phyloP scores from a whole-genome alignment of 2,888 invertebrate species.

The Acanthosepion lycidas region DNA sequence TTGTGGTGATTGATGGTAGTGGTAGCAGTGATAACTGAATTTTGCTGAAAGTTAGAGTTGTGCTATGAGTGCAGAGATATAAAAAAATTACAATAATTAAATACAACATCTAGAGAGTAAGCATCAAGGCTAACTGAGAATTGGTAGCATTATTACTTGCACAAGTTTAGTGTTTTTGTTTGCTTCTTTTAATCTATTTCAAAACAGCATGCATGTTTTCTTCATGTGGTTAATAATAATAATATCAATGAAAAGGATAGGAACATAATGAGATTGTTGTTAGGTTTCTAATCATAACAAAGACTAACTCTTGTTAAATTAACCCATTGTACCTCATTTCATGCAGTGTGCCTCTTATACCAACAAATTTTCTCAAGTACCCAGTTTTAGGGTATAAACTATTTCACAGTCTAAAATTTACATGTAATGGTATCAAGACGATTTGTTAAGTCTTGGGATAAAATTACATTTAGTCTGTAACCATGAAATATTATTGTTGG shows the following conservation, averaged over 20 bases:
- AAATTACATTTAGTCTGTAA: too few species aligned
- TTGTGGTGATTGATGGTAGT: conserved; percentile 2
- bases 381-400: too few species aligned
- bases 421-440: too few species aligned
- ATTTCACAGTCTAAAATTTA: too few species aligned
- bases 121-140: conserved; percentile 39
- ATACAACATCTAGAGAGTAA: conserved; percentile 38
- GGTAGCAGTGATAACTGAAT: neutral
- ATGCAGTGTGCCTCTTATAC: neutral
- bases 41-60: neutral
- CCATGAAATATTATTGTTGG: too few species aligned
- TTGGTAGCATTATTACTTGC: neutral
- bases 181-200: neutral
- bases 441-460: too few species aligned
- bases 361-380: too few species aligned
- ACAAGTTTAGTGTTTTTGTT: neutral
- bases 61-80: neutral
- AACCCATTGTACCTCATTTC: neutral
- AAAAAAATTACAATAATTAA: neutral
- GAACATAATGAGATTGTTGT: neutral
- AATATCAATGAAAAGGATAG: neutral
- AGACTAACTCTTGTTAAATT: neutral
- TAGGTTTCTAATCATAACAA: neutral
- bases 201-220: neutral
- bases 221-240: too few species aligned